Evolutionary conservation across 2,888 invertebrate species (phyloP).

Genomic region (Caenorhabditis becei): DNA sequence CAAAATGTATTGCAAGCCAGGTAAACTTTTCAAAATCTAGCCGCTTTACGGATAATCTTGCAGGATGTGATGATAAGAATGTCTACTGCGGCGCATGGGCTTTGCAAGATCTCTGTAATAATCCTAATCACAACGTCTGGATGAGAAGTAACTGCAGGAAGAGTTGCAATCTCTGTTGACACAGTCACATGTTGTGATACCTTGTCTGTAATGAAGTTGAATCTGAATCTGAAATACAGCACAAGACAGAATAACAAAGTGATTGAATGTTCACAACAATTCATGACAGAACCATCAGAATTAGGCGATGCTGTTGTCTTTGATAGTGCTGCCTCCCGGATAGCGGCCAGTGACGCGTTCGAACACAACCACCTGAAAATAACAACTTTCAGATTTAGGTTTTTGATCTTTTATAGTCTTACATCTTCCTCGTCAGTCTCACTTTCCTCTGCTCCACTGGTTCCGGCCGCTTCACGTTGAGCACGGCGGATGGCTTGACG

Average conservation of each 20-base stretch:
- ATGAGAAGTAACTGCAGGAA: slow-evolving; percentile 77
- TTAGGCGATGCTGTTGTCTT: slow-evolving; percentile 57
- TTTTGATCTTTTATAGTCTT: slow-evolving; percentile 1
- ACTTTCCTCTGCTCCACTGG: slow-evolving; percentile 11
- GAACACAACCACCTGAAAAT: slow-evolving; percentile 56
- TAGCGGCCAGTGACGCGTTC: slow-evolving; percentile 56
- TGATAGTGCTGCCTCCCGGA: slow-evolving; percentile 55
- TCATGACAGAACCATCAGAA: slow-evolving; percentile 42
- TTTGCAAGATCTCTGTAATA: slow-evolving; percentile 70
- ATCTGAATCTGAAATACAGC: background rate
- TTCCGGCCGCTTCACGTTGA: slow-evolving; percentile 18
- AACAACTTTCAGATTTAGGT: background rate
- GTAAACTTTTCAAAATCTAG: slow-evolving; percentile 12
- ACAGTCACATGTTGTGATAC: slow-evolving; percentile 52
- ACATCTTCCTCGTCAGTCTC: slow-evolving; percentile 61
- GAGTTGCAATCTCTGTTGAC: slow-evolving; percentile 76
- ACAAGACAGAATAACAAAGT: slow-evolving; percentile 10
- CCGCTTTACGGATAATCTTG: slow-evolving; percentile 14
- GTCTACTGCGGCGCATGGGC: slow-evolving; percentile 81
- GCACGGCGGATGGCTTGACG: slow-evolving; percentile 31
- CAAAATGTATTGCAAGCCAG: slow-evolving; percentile 79
- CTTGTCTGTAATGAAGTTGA: slow-evolving; percentile 11
- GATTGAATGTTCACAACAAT: slow-evolving; percentile 43
- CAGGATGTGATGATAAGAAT: slow-evolving; percentile 76
- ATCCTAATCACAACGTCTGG: slow-evolving; percentile 72